Evolutionary conservation across 2,888 invertebrate species (phyloP).

Genomic region (Capitulum mitella): DNA sequence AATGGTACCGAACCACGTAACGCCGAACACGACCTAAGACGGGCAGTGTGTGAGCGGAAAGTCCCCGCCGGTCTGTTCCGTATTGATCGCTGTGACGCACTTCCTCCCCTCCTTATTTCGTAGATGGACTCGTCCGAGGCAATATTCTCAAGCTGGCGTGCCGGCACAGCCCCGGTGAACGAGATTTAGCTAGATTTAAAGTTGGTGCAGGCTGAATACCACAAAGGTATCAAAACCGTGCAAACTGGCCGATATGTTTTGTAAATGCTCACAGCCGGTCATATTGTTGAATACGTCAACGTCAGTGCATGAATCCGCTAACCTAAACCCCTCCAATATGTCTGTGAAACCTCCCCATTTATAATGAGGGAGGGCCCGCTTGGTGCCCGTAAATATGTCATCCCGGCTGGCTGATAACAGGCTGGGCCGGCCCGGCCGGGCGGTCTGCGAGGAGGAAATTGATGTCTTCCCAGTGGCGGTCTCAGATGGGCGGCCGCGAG

Average conservation of each 20-base stretch:
- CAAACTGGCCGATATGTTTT: no score
- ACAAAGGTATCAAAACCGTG: no score
- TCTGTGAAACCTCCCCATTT: slow-evolving; percentile 1
- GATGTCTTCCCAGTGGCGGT: neutral
- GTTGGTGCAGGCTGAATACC: no score
- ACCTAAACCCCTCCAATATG: neutral
- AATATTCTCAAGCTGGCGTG: slow-evolving; percentile 20
- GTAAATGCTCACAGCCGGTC: no score
- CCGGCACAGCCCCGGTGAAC: neutral
- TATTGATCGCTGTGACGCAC: neutral
- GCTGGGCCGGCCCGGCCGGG: neutral
- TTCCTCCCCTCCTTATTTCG: neutral
- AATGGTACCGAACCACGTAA: no score
- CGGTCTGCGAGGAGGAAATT: neutral
- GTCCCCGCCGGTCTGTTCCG: no score
- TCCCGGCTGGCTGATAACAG: slow-evolving; percentile 16
- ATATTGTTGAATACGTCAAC: no score
- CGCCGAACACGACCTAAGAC: no score
- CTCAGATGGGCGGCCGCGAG: neutral
- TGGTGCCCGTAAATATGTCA: slow-evolving; percentile 20
- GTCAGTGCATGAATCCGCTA: no score
- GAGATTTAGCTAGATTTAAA: neutral
- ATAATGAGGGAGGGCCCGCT: slow-evolving; percentile 22
- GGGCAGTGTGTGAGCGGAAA: no score
- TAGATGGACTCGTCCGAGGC: neutral